Base-by-base conservation (phyloP, 2,888 invertebrate genomes). In the Luffia ferchaultella region DNA sequence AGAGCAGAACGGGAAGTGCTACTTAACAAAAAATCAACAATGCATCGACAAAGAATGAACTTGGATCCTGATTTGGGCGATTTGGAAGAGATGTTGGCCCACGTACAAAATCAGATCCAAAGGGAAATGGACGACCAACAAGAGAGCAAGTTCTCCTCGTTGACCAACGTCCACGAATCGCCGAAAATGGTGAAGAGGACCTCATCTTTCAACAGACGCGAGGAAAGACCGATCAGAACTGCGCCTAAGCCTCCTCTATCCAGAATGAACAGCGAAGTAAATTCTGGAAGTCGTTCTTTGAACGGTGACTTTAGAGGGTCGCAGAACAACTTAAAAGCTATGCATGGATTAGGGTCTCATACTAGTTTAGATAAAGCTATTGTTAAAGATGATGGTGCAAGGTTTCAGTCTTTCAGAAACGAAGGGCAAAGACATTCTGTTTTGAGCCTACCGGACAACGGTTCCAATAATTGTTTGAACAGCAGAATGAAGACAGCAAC, bases 31-130 rank as follows among this genome's bases (percentile, higher is more conserved):
- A n/a, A n/a, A n/a, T 48, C 45, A 42, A 54, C 54, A 57, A 80
- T 80, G 82, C 71, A 82, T 48, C 73, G 79, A 2, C 60, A 64
- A 41, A 80, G 76, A 56, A 60, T 79, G 59, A 76, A 68, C 30
- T 57, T 78, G 9, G 76, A 79, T 55, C 83, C 83, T 1, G 83
- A 85, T 56, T 55, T 85, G 44, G 82, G 80, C 0, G 85, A 85
- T 50, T 53, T 85, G 9, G 85, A 85, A 52, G 82, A 84, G 55
- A 84, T 85, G 85, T 60, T 85, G 17, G 83, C 83, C 0, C 73
- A 77, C 55, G 84, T 85, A 1, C 84, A 84, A 51, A 76, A 68
- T 0, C 83, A 85, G 52, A 55, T 85, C 3, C 83, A 85, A 56
- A 68, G 79, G 50, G 85, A 85, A 57, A 82, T 85, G 1, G 82